Conservation (phyloP, 2,888 invertebrate species). For the Zaprionus lineosus region DNA sequence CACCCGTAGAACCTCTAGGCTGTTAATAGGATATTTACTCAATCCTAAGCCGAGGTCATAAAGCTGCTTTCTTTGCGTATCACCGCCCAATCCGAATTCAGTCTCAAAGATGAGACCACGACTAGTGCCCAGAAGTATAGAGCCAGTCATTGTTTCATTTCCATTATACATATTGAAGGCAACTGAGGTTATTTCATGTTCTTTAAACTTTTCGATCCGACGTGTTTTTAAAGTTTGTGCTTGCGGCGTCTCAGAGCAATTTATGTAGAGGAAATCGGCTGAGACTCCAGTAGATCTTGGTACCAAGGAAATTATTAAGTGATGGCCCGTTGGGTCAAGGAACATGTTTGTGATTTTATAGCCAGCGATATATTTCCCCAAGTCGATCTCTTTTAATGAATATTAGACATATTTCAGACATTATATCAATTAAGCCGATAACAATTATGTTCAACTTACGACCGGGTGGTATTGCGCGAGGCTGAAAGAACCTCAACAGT, state of each 20-base stretch:
- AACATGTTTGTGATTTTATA: conserved; percentile 80
- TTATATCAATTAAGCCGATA: neutral
- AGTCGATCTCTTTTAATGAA: conserved; percentile 67
- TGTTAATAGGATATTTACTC: conserved; percentile 90
- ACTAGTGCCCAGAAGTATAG: conserved; percentile 94
- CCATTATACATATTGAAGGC: conserved; percentile 92
- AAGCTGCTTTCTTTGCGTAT: conserved; percentile 94
- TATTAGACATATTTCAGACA: neutral
- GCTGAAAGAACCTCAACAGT: conserved; percentile 91
- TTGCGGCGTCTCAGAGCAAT: conserved; percentile 76
- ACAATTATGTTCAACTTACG: conserved; percentile 84
- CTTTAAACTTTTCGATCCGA: conserved; percentile 83
- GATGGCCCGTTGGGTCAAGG: conserved; percentile 93
- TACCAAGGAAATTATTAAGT: conserved; percentile 89
- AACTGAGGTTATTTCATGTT: conserved; percentile 93
- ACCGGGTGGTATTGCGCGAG: conserved; percentile 89
- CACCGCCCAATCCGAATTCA: conserved; percentile 91
- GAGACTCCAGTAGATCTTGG: conserved; percentile 84
- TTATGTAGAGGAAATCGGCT: conserved; percentile 91
- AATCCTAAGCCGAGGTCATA: conserved; percentile 93
- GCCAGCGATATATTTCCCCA: conserved; percentile 81
- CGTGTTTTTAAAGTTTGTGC: conserved; percentile 90
- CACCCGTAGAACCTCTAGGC: conserved; percentile 91
- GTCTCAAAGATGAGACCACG: conserved; percentile 95
- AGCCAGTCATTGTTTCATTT: conserved; percentile 88